Percentiles rank a stretch among this genome's conserved stretches.
phyloP scores from a whole-genome alignment of 2,113 vertebrate species.

The Vulpes ferrilata region DNA sequence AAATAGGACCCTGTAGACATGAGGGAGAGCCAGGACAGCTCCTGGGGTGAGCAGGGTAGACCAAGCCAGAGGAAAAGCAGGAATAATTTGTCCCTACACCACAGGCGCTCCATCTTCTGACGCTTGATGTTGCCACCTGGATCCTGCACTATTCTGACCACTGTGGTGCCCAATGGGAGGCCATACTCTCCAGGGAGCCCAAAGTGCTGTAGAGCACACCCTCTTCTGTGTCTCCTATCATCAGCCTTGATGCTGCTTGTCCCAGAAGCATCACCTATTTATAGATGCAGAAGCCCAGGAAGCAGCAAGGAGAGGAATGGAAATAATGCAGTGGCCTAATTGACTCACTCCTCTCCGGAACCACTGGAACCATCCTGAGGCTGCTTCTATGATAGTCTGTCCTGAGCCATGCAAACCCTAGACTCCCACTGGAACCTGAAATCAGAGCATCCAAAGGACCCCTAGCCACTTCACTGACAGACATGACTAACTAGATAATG shows the following conservation, averaged over 20 bases:
- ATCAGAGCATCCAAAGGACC: background rate
- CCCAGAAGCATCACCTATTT: constrained; percentile 1
- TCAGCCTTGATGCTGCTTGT: background rate
- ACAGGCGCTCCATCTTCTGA: background rate
- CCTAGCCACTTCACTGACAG: background rate
- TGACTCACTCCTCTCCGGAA: background rate
- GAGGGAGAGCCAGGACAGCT: too few species aligned
- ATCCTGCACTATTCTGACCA: background rate
- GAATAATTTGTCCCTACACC: background rate
- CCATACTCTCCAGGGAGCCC: background rate
- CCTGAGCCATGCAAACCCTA: background rate
- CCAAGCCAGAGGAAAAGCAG: background rate
- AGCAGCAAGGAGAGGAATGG: background rate
- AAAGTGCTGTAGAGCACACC: background rate
- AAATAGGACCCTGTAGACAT: background rate
- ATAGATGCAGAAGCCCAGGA: background rate
- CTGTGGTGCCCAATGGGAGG: too few species aligned
- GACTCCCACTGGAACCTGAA: background rate
- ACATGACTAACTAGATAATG: too few species aligned
- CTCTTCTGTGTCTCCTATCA: too few species aligned
- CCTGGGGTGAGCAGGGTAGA: background rate
- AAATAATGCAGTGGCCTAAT: background rate
- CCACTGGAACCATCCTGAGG: fast-evolving
- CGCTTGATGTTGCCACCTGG: background rate
- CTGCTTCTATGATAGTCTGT: fast-evolving